A percentile compares a stretch with the other conserved stretches of the same genome.
Evolutionary conservation across 2,888 invertebrate species (phyloP).

Genomic region (Coenonympha glycerion): DNA sequence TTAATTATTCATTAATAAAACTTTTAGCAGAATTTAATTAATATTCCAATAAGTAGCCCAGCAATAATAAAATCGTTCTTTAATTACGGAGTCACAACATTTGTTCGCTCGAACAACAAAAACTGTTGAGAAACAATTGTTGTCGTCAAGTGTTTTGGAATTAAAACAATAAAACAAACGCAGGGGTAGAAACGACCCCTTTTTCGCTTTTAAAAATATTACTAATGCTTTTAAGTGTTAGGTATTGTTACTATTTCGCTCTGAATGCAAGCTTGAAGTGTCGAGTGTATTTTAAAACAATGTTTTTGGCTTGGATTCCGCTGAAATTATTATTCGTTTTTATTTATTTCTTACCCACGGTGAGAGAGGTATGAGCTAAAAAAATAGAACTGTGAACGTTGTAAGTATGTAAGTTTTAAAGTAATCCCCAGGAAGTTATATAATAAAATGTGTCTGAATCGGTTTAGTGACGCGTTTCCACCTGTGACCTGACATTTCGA

Average conservation of each 20-base stretch:
- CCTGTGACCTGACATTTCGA: too few relatives aligned
- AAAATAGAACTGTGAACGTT: too few relatives aligned
- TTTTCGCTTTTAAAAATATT: slow-evolving; percentile 23
- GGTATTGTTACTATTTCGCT: background rate
- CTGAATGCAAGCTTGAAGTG: slow-evolving; percentile 8
- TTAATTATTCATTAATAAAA: background rate
- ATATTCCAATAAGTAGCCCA: slow-evolving; percentile 8
- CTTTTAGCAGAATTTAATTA: background rate
- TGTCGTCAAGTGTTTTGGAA: slow-evolving; percentile 8
- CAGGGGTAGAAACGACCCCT: background rate
- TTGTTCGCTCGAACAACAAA: background rate
- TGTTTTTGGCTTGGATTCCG: slow-evolving; percentile 5
- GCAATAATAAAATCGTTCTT: background rate
- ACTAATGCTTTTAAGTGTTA: slow-evolving; percentile 20
- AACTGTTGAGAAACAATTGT: slow-evolving; percentile 2
- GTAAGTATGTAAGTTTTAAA: too few relatives aligned
- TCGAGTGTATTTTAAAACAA: slow-evolving; percentile 8
- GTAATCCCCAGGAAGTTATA: too few relatives aligned
- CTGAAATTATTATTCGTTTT: too few relatives aligned
- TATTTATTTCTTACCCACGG: too few relatives aligned
- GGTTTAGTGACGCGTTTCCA: too few relatives aligned
- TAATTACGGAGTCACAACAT: slow-evolving; percentile 6
- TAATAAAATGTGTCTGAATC: too few relatives aligned
- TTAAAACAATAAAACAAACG: slow-evolving; percentile 5
- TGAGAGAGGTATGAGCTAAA: too few relatives aligned